These are phyloP conservation scores for Ypsolopha sequella DNA, from an alignment of 2,888 invertebrate genomes.

Conservation along the genomic window DNA sequence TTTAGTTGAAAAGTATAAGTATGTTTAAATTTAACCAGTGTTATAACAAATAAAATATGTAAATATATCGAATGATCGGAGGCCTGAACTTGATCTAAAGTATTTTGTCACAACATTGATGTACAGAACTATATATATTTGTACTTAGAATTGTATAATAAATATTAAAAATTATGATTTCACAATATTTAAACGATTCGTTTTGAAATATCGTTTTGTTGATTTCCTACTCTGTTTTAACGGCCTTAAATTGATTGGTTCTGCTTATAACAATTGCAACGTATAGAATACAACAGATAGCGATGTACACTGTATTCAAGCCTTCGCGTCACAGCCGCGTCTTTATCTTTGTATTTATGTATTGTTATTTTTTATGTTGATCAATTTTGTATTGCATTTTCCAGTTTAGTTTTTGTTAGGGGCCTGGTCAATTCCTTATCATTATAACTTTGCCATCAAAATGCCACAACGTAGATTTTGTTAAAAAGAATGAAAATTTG, in stretches of 20 bases:
- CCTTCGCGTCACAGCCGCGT: not conserved
- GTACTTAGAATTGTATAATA: conserved; percentile 41
- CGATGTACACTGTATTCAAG: not conserved
- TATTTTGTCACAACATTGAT: conserved; percentile 53
- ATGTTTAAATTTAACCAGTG: conserved; percentile 3
- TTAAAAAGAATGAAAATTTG: conserved; percentile 28
- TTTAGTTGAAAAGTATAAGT: not conserved
- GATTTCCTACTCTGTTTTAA: conserved; percentile 10
- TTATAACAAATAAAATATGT: conserved; percentile 25
- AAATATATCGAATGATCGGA: conserved; percentile 51
- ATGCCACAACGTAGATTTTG: conserved; percentile 8
- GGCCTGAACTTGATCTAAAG: conserved; percentile 44
- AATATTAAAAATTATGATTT: conserved; percentile 49
- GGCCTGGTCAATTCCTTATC: conserved; percentile 56
- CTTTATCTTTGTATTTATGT: not conserved
- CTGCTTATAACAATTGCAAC: no score
- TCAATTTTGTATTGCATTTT: conserved; percentile 53
- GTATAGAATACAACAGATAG: no score
- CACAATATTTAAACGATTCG: conserved; percentile 37
- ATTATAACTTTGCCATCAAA: conserved; percentile 21
- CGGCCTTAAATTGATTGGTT: no score
- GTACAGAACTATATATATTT: conserved; percentile 46
- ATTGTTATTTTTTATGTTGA: conserved; percentile 28
- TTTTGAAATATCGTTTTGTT: conserved; percentile 25
- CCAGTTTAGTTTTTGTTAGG: conserved; percentile 48